Base-by-base conservation (phyloP, 2,113 vertebrate species). In the Nettapus auritus region DNA sequence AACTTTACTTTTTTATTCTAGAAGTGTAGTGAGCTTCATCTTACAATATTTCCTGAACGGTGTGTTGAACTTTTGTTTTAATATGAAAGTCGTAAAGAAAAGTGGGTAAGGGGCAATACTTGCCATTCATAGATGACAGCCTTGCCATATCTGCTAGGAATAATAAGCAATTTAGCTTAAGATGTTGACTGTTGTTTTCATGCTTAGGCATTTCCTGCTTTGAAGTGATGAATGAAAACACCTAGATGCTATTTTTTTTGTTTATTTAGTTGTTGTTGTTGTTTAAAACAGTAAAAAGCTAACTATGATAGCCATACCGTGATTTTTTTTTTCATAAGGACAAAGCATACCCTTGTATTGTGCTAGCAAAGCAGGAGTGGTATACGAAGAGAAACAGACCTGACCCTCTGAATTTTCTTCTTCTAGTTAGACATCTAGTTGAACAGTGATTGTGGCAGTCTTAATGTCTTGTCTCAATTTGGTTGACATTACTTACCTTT, bases 1-100 rank as follows among this genome's bases (percentile, higher is more conserved):
- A 88, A 93, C 68, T 59, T 82, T 31, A 7, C 29, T 66, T 89
- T 74, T 94, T 76, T 82, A 74, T 70, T 85, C 77, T 89, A 79
- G 68, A 83, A 92, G 6, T 44, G 25, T 56, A 90, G 91, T 59
- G 82, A 92, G 69, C 46, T 91, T 92, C n/a, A 69, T 79, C 59
- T 89, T 76, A 70, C 23, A 63, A 4, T 82, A 74, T 93, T 96
- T 95, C 52, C 73, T 86, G 71, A 86, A 23, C 57, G 64, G 13
- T 50, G 9, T 81, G 42, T 71, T 79, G 34, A 52, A 70, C 82
- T 88, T 86, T 55, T 73, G 16, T 86, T 93, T 89, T 76, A 92
- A 88, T 88, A 78, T 76, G 86, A 95, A 94, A 91, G 19, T 42
- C 79, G 19, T 64, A 56, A 63, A 56, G 70, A 88, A 38, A 38